Evolutionary conservation across 2,797 vertebrate species (phyloP), one percentile per base, ranked within the genome.

Genomic region (Hapalemur alaotrensis): DNA sequence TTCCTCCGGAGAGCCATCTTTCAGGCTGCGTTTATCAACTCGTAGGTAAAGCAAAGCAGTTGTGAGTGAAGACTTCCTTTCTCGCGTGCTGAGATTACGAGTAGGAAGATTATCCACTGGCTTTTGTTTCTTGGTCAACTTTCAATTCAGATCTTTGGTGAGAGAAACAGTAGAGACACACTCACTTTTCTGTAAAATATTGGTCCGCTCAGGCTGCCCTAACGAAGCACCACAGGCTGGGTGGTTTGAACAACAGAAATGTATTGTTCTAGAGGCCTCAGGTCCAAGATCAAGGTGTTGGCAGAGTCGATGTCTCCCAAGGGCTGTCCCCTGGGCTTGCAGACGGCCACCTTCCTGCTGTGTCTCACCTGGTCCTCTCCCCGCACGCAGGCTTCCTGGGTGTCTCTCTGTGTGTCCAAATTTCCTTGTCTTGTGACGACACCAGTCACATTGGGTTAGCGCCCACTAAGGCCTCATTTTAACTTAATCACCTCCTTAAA

Each of bases 361-460:
- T 7, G 20, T 63, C 20, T 48, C 50, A 2, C 3, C 1, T 13
- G 22, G 1, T 2, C 11, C 1, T 23, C 32, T 28, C 25, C 43
- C 5, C 6, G 5, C 4, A 0, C 14, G 15, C 0, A 4, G 10
- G 0, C 5, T 0, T 5, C 70, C 15, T 28, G 1, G 6, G 17
- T 3, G 7, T 57, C 38, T 63, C 59, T 57, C 46, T 32, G 23
- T 54, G 17, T 41, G 23, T 46, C 57, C 32, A 38, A 10, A 48
- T 5, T 3, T 43, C 41, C 54, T 23, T 65, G 20, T 54, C 65
- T 63, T 65, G 3, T 2, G n/a, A 57, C 28, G 17, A 13, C n/a
- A 7, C 9, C 4, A 0, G 23, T 28, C 67, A 14, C 7, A 14
- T 46, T 13, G 22, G 50, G 14, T 7, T 2, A 48, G 30, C 8